These are phyloP conservation scores for Dendrolimus houi DNA, from an alignment of 2,888 invertebrate genomes.

Conservation along the genomic window DNA sequence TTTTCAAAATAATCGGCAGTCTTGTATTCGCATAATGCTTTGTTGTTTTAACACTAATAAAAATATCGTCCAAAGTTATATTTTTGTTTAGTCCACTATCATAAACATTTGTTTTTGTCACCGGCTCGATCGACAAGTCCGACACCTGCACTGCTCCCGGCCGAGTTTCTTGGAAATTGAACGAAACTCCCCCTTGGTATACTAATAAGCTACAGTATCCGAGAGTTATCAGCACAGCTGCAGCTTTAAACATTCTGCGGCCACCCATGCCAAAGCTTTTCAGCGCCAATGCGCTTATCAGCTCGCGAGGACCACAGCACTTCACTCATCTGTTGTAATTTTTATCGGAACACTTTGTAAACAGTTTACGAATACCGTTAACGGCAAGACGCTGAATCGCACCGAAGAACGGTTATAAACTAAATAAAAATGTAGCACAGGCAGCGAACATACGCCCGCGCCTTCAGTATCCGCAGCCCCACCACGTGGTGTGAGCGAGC, in stretches of 20 bases:
- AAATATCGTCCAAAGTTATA: slow-evolving; percentile 89
- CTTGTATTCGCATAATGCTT: slow-evolving; percentile 90
- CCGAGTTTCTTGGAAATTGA: slow-evolving; percentile 68
- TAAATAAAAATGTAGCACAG: slow-evolving; percentile 76
- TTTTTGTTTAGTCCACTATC: slow-evolving; percentile 65
- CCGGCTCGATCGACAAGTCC: slow-evolving; percentile 65
- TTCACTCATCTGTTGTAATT: slow-evolving; percentile 66
- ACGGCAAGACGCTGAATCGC: slow-evolving; percentile 29
- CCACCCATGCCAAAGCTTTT: slow-evolving; percentile 61
- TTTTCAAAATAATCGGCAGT: slow-evolving; percentile 91
- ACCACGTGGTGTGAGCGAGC: slow-evolving; percentile 61
- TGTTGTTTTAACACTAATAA: slow-evolving; percentile 97
- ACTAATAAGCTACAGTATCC: slow-evolving; percentile 78
- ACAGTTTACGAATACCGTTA: slow-evolving; percentile 25
- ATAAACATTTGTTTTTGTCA: slow-evolving; percentile 59
- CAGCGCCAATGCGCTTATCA: slow-evolving; percentile 56
- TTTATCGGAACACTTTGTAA: slow-evolving; percentile 53
- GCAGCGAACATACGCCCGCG: slow-evolving; percentile 63
- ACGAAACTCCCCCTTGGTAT: slow-evolving; percentile 75
- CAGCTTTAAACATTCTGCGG: slow-evolving; percentile 65
- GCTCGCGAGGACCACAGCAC: slow-evolving; percentile 43
- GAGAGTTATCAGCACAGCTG: slow-evolving; percentile 69
- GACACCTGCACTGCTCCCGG: slow-evolving; percentile 58
- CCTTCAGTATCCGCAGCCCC: slow-evolving; percentile 38
- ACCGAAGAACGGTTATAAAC: slow-evolving; percentile 66